phyloP scores from a whole-genome alignment of 2,113 vertebrate species.

The Pedetes capensis region DNA sequence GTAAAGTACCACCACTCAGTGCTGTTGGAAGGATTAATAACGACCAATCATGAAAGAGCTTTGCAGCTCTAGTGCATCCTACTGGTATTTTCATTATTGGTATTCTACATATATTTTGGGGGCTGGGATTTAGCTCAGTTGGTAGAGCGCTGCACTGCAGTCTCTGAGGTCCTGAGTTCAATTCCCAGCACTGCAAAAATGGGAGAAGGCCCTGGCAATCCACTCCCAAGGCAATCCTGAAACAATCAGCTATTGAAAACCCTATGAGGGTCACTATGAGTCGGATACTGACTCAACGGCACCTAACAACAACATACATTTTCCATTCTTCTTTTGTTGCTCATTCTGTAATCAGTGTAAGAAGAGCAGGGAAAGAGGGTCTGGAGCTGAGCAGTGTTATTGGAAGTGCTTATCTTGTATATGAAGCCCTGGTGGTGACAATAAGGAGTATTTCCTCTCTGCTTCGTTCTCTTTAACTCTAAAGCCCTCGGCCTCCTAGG shows the following conservation, averaged over 20 bases:
- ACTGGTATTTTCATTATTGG: neutral
- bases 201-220: too few species aligned
- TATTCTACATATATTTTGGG: neutral
- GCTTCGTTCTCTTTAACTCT: neutral
- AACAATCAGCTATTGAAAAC: too few species aligned
- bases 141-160: too few species aligned
- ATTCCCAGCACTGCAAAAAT: too few species aligned
- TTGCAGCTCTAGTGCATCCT: neutral
- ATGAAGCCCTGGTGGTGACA: neutral
- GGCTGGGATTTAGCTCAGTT: too few species aligned
- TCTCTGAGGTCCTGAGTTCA: too few species aligned
- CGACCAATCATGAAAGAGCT: neutral
- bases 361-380: neutral
- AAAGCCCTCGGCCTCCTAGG: slow-evolving; percentile 37
- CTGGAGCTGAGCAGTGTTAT: neutral
- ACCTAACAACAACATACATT: too few species aligned
- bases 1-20: neutral
- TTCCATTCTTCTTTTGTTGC: neutral
- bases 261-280: too few species aligned
- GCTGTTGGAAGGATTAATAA: neutral
- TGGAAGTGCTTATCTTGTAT: neutral
- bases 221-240: too few species aligned
- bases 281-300: too few species aligned
- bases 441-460: neutral
- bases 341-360: neutral